Conservation (phyloP, 1,140 invertebrate species). For the Zaprionus ornatus region DNA sequence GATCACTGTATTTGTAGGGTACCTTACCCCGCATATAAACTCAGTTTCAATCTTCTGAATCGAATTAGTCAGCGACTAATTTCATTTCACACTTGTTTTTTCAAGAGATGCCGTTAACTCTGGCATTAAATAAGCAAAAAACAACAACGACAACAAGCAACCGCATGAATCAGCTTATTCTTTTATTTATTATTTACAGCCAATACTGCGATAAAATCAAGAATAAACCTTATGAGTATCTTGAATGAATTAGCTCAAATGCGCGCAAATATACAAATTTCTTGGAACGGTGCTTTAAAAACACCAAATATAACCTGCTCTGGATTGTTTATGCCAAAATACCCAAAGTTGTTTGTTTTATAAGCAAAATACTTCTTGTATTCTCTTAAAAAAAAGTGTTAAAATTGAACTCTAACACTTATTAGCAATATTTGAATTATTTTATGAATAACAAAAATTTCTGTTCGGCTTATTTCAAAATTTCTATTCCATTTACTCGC, state of each 20-base stretch:
- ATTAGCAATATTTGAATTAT: background rate
- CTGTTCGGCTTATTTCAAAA: background rate
- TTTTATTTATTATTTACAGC: conserved; percentile 4
- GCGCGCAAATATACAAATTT: background rate
- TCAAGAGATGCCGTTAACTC: conserved; percentile 27
- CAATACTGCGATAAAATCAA: background rate
- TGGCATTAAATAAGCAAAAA: conserved; percentile 7
- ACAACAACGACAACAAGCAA: background rate
- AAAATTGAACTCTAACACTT: background rate
- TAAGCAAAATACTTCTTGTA: background rate
- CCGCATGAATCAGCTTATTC: background rate
- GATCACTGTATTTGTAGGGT: background rate
- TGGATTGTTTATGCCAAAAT: background rate
- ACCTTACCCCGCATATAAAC: background rate
- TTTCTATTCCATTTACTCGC: background rate
- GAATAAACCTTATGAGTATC: background rate
- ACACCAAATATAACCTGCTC: background rate
- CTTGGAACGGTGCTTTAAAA: background rate
- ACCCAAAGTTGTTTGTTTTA: background rate
- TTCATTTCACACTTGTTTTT: conserved; percentile 27
- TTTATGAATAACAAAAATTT: background rate
- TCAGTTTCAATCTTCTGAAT: background rate
- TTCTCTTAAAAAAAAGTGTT: background rate
- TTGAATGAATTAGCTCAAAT: conserved; percentile 5
- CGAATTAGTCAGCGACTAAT: conserved; percentile 30